A percentile compares a stretch with the other conserved stretches of the same genome.
Conservation (phyloP, 1,140 invertebrate genomes). For the Euschistus heros region DNA sequence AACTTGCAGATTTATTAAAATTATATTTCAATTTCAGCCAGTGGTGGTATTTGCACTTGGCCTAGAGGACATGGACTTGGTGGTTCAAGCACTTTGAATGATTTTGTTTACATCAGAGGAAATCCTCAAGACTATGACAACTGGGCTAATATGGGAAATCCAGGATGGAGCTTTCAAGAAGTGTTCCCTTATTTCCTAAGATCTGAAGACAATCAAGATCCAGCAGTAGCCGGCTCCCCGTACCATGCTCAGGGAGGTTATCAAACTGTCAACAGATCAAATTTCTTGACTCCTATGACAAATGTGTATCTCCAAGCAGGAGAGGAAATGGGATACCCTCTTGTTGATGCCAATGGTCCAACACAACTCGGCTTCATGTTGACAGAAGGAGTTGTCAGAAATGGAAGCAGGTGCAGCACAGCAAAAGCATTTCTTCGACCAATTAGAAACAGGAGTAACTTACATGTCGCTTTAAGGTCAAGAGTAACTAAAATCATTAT, state of each 20-base stretch:
- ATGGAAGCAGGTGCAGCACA: conserved; percentile 76
- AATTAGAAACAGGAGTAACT: conserved; percentile 49
- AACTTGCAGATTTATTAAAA: background rate
- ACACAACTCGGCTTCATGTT: conserved; percentile 55
- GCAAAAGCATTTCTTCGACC: conserved; percentile 77
- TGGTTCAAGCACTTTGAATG: conserved; percentile 67
- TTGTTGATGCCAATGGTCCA: conserved; percentile 59
- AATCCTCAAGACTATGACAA: conserved; percentile 55
- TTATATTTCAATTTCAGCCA: conserved; percentile 36
- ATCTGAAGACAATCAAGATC: conserved; percentile 51
- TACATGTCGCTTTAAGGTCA: conserved; percentile 66
- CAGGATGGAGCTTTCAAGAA: conserved; percentile 75
- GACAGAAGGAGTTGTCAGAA: conserved; percentile 50
- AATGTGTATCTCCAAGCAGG: conserved; percentile 43
- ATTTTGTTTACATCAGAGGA: conserved; percentile 67
- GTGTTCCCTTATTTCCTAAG: conserved; percentile 74
- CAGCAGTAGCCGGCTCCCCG: conserved; percentile 42
- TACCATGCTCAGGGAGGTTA: conserved; percentile 56
- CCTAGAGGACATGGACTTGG: conserved; percentile 46
- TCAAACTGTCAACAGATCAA: conserved; percentile 51
- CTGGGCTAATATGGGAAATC: conserved; percentile 64
- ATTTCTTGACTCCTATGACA: conserved; percentile 46
- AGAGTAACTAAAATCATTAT: conserved; percentile 60
- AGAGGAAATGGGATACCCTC: conserved; percentile 38
- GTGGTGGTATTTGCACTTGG: conserved; percentile 43